Evolutionary conservation across 1,140 invertebrate genomes (phyloP).

Genomic region (Augochlora pura): DNA sequence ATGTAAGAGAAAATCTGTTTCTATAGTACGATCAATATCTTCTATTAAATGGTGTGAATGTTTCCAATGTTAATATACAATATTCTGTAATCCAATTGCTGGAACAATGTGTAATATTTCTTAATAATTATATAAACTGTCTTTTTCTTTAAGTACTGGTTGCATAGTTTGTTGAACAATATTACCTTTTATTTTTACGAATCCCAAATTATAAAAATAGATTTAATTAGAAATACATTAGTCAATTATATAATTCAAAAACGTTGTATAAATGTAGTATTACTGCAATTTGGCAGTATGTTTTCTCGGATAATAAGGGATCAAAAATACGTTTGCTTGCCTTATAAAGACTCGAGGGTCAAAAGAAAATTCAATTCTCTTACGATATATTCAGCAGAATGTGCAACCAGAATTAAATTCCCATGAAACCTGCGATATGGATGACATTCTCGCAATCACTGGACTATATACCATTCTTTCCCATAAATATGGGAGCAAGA

Average conservation of each 20-base stretch:
- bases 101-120: not conserved
- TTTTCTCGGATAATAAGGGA: not conserved
- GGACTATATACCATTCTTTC: not conserved
- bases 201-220: not conserved
- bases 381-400: conserved; percentile 19
- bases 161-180: conserved; percentile 22
- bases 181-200: not conserved
- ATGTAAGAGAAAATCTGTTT: conserved; percentile 8
- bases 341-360: not conserved
- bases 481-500: too few relatives aligned
- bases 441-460: not conserved
- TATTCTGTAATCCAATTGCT: conserved; percentile 15
- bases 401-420: conserved; percentile 38
- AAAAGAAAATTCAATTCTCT: not conserved
- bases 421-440: not conserved
- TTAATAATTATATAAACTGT: conserved; percentile 19
- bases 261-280: not conserved
- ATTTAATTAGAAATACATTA: conserved; percentile 2
- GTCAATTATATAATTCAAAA: not conserved
- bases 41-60: conserved; percentile 25
- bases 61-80: not conserved
- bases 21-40: conserved; percentile 19
- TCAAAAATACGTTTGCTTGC: not conserved
- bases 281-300: not conserved
- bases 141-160: conserved; percentile 29